A percentile compares a stretch with the other conserved stretches of the same genome.
Evolutionary conservation across 2,113 vertebrate genomes (phyloP).

Genomic region (Menidia beryllina): DNA sequence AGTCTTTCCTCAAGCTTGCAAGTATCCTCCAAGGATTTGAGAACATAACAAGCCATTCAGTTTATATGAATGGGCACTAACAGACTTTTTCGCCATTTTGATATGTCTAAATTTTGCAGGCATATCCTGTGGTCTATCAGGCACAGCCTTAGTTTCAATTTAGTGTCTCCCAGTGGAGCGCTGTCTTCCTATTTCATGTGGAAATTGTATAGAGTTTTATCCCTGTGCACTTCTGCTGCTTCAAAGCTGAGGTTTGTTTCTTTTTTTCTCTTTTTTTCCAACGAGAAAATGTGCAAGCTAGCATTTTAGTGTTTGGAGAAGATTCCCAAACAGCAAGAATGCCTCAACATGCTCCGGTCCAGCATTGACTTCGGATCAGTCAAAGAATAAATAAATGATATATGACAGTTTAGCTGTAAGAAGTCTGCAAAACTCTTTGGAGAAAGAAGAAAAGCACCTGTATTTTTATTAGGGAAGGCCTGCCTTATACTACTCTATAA

Average conservation of each 20-base stretch:
- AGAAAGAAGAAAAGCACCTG: slow-evolving; percentile 71
- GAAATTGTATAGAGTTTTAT: slow-evolving; percentile 83
- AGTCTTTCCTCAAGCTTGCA: slow-evolving; percentile 88
- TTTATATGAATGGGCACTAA: slow-evolving; percentile 97
- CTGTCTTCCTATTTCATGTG: slow-evolving; percentile 89
- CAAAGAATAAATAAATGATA: slow-evolving; percentile 63
- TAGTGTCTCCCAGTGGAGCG: slow-evolving; percentile 91
- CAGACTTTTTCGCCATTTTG: slow-evolving; percentile 97
- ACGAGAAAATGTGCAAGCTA: slow-evolving; percentile 85
- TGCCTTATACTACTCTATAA: slow-evolving; percentile 73
- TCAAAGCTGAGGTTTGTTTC: slow-evolving; percentile 73
- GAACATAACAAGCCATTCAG: slow-evolving; percentile 95
- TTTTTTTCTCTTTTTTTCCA: slow-evolving; percentile 69
- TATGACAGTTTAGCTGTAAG: slow-evolving; percentile 53
- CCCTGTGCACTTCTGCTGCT: slow-evolving; percentile 69
- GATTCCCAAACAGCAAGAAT: slow-evolving; percentile 67
- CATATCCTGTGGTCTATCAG: slow-evolving; percentile 96
- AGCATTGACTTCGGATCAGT: slow-evolving; percentile 30
- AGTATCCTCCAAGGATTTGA: slow-evolving; percentile 87
- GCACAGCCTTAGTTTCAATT: slow-evolving; percentile 99
- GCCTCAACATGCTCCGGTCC: slow-evolving; percentile 16
- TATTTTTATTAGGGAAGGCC: slow-evolving; percentile 73
- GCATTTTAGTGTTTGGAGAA: slow-evolving; percentile 85
- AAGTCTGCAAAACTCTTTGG: slow-evolving; percentile 73
- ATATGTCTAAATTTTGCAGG: slow-evolving; percentile 95